Evolutionary conservation across 2,888 invertebrate species (phyloP).

Genomic region (Tiphia femorata): DNA sequence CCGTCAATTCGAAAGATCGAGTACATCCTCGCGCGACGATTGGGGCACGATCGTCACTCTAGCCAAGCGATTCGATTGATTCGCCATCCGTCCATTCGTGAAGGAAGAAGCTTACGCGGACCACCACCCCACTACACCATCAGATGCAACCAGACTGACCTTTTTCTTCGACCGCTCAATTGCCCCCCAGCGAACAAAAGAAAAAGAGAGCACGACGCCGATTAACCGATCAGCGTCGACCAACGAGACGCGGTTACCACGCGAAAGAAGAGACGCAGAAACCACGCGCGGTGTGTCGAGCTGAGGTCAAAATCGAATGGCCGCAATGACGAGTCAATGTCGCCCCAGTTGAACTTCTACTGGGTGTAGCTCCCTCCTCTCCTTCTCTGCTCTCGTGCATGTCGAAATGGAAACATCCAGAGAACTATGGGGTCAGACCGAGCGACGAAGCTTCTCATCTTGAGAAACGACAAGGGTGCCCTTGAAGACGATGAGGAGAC

Average conservation of each 20-base stretch:
- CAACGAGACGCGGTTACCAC: background rate
- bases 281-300: conserved; percentile 3
- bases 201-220: background rate
- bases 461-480: too few relatives aligned
- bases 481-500: too few relatives aligned
- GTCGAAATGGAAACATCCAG: conserved; percentile 26
- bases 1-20: too few relatives aligned
- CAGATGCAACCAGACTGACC: too few relatives aligned
- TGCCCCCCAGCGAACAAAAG: conserved; percentile 15
- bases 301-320: conserved; percentile 35
- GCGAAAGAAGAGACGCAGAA: conserved; percentile 1
- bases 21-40: too few relatives aligned
- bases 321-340: conserved; percentile 39
- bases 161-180: conserved; percentile 13
- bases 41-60: too few relatives aligned
- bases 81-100: too few relatives aligned
- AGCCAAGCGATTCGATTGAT: too few relatives aligned
- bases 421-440: too few relatives aligned
- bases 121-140: too few relatives aligned
- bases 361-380: background rate
- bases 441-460: too few relatives aligned
- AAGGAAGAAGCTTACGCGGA: too few relatives aligned
- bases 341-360: conserved; percentile 31
- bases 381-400: conserved; percentile 4
- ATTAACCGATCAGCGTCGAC: conserved; percentile 1